Evolutionary conservation across 2,113 vertebrate species (phyloP), one percentile per base, ranked within the genome.

Genomic region (Crocuta crocuta): DNA sequence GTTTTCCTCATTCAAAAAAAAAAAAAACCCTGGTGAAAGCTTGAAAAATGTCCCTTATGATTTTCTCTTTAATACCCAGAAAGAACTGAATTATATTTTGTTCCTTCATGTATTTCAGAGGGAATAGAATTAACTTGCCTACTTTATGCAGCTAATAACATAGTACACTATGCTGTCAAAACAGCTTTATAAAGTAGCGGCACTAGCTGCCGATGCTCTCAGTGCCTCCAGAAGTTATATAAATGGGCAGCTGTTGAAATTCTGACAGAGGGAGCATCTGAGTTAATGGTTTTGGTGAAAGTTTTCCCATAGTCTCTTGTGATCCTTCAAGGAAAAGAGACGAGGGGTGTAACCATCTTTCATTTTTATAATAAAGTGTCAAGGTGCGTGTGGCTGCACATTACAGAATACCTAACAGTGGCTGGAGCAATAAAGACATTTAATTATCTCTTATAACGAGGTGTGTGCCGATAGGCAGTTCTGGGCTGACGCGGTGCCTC

Each of bases 61-160:
- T 97, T 70, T 97, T 89, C 65, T 84, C 58, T 94, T 92, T 94
- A 91, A 82, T 85, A 45, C 39, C 24, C 53, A 90, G 87, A 84
- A 96, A 90, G 87, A 85, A 89, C 58, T 91, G 80, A 97, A 92
- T 95, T 95, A 93, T 68, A 61, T 45, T 92, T n/a, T 80, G 26
- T 55, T 85, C 58, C 80, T 94, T 85, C 1, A 0, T 73, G 50
- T 58, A 76, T 55, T 96, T 90, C 71, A 76, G 94, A 85, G 50
- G 45, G 80, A 92, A 76, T 6, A 23, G 91, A 93, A 96, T 85
- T 26, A 89, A 88, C 82, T 35, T 74, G 28, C 66, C 45, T 85
- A 70, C 71, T 81, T 89, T 84, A 48, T 74, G 68, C 33, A 33
- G 58, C 73, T 88, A 89, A 89, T 94, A 48, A 94, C 53, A 81